Base-by-base conservation (phyloP, 1,140 invertebrate species). In the Callitettix versicolor region DNA sequence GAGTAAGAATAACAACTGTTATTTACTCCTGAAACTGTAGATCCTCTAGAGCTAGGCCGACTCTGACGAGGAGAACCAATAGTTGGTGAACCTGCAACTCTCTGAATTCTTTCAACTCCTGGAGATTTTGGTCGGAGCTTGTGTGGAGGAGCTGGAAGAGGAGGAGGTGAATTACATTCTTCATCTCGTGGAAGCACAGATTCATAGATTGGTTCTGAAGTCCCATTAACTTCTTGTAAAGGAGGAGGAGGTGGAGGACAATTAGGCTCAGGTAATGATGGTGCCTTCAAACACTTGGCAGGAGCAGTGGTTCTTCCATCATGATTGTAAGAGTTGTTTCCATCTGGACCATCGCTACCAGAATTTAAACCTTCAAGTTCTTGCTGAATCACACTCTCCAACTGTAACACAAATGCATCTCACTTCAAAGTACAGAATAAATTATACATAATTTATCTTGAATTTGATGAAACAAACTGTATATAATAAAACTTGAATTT, bases 191-290 rank as follows among this genome's bases (percentile, higher is more conserved):
- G 85, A 53, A 86, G 73, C 14, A 91, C 84, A 0, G 85, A 80
- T 65, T 91, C 88, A 65, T 91, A 91, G 61, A 91, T 91, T 0
- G 87, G 88, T 65, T 91, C 88, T 3, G 70, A 71, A 62, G 62
- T 55, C 41, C 49, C 24, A 60, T 58, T 18, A 56, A 47, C 14
- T 55, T 59, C 47, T 9, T 69, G 69, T 1, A 74, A 69, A 14
- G 78, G 79, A 2, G 80, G 79, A 2, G 80, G 80, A 17, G 83
- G 85, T 2, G 86, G 85, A 1, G 83, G 84, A 43, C 76, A 80
- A 3, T 79, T 84, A 0, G 85, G 85, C 63, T 87, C 85, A 4
- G 86, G 85, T 49, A 87, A 69, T 47, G 80, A 76, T n/a, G 62
- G 62, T 11, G 61, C 56, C 41, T 60, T 63, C 38, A 61, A 33